Base-by-base conservation (phyloP, 2,888 invertebrate species). In the Bombylius major region DNA sequence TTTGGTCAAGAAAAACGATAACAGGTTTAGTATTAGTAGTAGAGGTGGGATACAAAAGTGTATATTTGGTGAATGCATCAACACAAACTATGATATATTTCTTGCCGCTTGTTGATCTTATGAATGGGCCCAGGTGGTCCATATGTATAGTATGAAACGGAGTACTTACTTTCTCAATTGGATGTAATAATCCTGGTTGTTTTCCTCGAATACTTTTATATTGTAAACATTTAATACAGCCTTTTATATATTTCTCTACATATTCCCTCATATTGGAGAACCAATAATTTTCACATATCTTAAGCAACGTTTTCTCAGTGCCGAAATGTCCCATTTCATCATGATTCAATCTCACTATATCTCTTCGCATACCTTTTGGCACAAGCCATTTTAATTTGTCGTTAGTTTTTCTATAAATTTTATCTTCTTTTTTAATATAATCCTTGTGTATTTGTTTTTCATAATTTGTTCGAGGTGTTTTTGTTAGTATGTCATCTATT, bases 91-190 rank as follows among this genome's bases (percentile, higher is more conserved):
- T 55, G 13, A 73, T 51, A 45, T 72, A 62, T 5, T 59, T 59
- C 55, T 72, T 71, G n/a, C 65, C 65, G 1, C 54, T 61, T 9
- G 57, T 62, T 46, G 65, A 68, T n/a, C 61, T 65, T 8, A 65
- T 63, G 57, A 73, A 75, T 6, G 71, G 72, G 4, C 73, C 72
- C 5, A 75, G 54, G 58, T 75, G 73, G 60, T 75, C 74, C 0
- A 75, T 53, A 57, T 75, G 72, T 13, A 75, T 39, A 0, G 69
- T 72, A 51, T 73, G 66, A 45, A 76, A 70, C 0, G 73, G 73
- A 9, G 64, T 61, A 1, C 63, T 56, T 8, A 66, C 61, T 56
- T 75, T 74, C n/a, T 66, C 64, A 32, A 75, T 75, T 0, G 71
- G 68, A 53, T 73, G 65, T n/a, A 75, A 57, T 23, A 62, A 60